These are phyloP conservation scores for Pampusana beccarii DNA, from an alignment of 2,113 vertebrate genomes.

Conservation along the genomic window DNA sequence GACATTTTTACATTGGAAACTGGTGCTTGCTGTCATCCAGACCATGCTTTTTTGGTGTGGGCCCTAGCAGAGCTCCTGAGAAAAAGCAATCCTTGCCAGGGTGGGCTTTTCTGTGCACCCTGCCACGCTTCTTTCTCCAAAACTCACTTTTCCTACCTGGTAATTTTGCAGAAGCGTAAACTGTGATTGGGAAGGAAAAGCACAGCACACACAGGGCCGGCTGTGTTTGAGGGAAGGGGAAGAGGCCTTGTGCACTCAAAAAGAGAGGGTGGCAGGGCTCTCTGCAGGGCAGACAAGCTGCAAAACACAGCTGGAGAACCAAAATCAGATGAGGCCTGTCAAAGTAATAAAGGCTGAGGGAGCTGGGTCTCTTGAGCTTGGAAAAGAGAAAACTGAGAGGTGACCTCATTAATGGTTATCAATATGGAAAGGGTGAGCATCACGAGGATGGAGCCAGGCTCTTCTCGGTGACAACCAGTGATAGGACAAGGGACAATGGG, in stretches of 20 bases:
- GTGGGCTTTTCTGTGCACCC: background rate
- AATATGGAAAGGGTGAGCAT: too few species aligned
- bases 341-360: background rate
- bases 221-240: background rate
- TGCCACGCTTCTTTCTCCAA: rapidly evolving
- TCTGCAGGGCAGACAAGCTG: background rate
- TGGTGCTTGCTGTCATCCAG: background rate
- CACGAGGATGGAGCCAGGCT: too few species aligned
- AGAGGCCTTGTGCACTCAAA: background rate
- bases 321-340: background rate
- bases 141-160: background rate
- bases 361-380: too few species aligned
- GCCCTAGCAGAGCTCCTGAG: background rate
- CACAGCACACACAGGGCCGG: rapidly evolving
- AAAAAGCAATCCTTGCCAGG: background rate
- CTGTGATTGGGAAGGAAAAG: background rate
- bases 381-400: too few species aligned
- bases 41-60: background rate
- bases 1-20: background rate
- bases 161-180: background rate
- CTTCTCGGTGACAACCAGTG: too few species aligned
- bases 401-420: too few species aligned
- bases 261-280: background rate
- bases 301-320: background rate
- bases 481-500: too few species aligned